Percentiles rank a stretch among this genome's conserved stretches.
phyloP scores from a whole-genome alignment of 2,797 vertebrate species.

The Carapus acus region DNA sequence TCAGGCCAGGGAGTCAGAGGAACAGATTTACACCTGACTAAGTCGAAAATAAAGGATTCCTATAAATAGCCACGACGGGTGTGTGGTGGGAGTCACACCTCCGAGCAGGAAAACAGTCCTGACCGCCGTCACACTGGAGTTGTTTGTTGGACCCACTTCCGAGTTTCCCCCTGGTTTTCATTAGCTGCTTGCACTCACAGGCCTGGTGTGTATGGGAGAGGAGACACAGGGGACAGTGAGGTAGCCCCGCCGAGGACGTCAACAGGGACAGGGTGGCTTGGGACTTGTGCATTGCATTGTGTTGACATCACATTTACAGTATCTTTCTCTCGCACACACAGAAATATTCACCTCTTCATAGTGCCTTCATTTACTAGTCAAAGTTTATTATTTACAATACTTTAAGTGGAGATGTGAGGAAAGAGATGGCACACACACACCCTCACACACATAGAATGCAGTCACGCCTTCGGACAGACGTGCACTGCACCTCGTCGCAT shows the following conservation, averaged over 20 bases:
- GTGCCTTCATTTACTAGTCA: constrained; percentile 48
- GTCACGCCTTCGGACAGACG: no score
- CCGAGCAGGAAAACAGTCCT: background rate
- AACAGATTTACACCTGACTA: no score
- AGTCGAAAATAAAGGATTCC: no score
- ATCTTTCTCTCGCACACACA: no score
- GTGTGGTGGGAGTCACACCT: no score
- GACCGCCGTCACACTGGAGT: background rate
- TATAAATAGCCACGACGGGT: no score
- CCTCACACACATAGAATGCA: constrained; percentile 1
- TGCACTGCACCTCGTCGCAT: constrained; percentile 20
- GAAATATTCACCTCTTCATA: constrained; percentile 20
- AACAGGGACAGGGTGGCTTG: constrained; percentile 23
- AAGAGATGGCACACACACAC: background rate
- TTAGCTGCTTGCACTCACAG: constrained; percentile 12
- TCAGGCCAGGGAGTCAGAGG: no score
- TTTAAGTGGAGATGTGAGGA: constrained; percentile 38
- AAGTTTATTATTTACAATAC: constrained; percentile 28
- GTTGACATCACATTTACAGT: no score
- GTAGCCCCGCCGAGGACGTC: constrained; percentile 11
- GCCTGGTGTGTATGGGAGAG: background rate
- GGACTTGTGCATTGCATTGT: constrained; percentile 17
- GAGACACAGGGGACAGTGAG: constrained; percentile 22
- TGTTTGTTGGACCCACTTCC: constrained; percentile 5
- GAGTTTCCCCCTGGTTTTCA: constrained; percentile 10